phyloP scores from a whole-genome alignment of 64 coral and sea anemone species.

The Exaiptasia diaphana region DNA sequence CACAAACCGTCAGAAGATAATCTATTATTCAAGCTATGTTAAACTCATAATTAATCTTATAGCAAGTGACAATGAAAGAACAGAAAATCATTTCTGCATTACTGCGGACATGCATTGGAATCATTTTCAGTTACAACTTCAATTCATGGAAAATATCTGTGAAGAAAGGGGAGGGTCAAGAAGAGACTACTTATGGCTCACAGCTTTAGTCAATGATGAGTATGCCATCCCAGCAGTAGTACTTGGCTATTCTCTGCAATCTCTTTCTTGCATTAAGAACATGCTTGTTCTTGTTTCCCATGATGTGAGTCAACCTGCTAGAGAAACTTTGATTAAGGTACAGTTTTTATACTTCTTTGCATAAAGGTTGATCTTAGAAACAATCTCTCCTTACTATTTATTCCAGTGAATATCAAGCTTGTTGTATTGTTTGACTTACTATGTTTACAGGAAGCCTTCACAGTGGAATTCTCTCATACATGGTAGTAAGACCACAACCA shows the following conservation, averaged over 20 bases:
- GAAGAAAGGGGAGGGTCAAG: not conserved
- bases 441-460: too few species aligned
- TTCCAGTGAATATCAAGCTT: too few species aligned
- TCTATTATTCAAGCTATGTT: constrained; percentile 4
- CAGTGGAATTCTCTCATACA: too few species aligned
- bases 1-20: not conserved
- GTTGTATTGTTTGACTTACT: too few species aligned
- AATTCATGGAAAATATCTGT: constrained; percentile 17
- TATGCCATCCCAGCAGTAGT: constrained; percentile 37
- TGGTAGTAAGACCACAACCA: too few species aligned
- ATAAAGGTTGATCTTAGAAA: too few species aligned
- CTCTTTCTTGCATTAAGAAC: constrained; percentile 43
- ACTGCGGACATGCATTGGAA: constrained; percentile 22
- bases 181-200: constrained; percentile 48
- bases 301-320: not conserved
- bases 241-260: constrained; percentile 25
- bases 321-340: not conserved
- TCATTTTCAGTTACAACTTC: constrained; percentile 3
- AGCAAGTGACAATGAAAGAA: constrained; percentile 15
- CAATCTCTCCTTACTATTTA: too few species aligned
- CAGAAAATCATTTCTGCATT: not conserved
- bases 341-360: too few species aligned
- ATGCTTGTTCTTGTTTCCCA: constrained; percentile 39
- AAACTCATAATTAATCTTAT: constrained; percentile 17
- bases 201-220: constrained; percentile 50